phyloP scores from a whole-genome alignment of 1,140 invertebrate genomes.

The Oncopodura yosiiana region DNA sequence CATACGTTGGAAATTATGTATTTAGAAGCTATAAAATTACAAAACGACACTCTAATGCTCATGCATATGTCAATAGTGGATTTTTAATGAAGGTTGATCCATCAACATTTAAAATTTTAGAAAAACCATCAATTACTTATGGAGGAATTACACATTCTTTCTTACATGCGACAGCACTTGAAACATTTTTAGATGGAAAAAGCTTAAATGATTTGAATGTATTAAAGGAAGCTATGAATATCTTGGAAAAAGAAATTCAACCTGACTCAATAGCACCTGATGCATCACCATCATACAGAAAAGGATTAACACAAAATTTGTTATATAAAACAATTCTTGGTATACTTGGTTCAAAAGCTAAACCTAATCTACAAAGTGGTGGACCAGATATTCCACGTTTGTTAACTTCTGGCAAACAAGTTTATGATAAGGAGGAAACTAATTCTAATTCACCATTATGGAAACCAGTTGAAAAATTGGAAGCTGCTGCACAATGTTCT shows the following conservation, averaged over 20 bases:
- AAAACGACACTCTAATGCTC: conserved; percentile 38
- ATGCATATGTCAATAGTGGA: conserved; percentile 43
- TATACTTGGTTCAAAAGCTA: conserved; percentile 30
- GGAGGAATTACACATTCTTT: conserved; percentile 13
- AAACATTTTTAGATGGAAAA: not conserved
- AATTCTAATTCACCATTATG: conserved; percentile 42
- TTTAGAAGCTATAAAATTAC: conserved; percentile 36
- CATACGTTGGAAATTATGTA: conserved; percentile 23
- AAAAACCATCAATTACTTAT: conserved; percentile 17
- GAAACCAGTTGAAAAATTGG: conserved; percentile 43
- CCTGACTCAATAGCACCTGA: not conserved
- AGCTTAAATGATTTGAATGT: not conserved
- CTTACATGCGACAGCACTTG: not conserved
- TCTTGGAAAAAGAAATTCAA: not conserved
- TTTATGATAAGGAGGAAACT: conserved; percentile 40
- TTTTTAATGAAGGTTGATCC: conserved; percentile 38
- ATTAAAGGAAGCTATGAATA: not conserved
- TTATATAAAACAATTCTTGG: conserved; percentile 33
- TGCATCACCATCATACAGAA: not conserved
- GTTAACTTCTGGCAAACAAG: conserved; percentile 39
- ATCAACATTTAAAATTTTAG: not conserved
- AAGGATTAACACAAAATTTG: not conserved
- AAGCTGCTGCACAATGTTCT: conserved; percentile 46
- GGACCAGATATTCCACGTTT: conserved; percentile 23
- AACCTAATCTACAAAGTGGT: conserved; percentile 19